A percentile compares a stretch with the other conserved stretches of the same genome.
phyloP scores from a whole-genome alignment of 2,888 invertebrate species.

The Drosophila longiperda region DNA sequence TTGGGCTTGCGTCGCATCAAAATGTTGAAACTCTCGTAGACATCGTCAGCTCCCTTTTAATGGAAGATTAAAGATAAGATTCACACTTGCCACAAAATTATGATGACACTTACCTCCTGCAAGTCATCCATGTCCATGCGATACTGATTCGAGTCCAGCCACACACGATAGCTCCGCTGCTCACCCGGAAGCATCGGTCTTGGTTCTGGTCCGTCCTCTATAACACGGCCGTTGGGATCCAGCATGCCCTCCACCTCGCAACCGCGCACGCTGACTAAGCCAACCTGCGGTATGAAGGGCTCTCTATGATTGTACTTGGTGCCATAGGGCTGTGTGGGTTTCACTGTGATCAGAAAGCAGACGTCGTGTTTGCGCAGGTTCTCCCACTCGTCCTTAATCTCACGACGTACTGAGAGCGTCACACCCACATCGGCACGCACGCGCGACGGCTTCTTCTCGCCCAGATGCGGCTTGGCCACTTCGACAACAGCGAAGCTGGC shows the following conservation, averaged over 20 bases:
- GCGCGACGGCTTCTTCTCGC: constrained; percentile 97
- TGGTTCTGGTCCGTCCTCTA: constrained; percentile 98
- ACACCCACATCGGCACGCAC: constrained; percentile 98
- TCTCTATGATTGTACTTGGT: constrained; percentile 92
- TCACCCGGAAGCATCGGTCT: constrained; percentile 95
- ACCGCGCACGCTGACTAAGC: constrained; percentile 95
- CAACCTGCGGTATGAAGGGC: constrained; percentile 96
- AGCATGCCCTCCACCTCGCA: constrained; percentile 99
- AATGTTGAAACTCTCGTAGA: constrained; percentile 97
- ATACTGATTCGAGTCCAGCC: constrained; percentile 99
- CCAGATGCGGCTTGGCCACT: constrained; percentile 95
- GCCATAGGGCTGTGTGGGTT: constrained; percentile 93
- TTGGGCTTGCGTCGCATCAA: constrained; percentile 99
- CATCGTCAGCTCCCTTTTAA: constrained; percentile 87
- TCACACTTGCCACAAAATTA: background rate
- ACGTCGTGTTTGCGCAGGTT: constrained; percentile 98
- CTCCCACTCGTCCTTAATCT: constrained; percentile 99
- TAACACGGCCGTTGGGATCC: constrained; percentile 96
- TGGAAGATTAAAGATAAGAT: background rate
- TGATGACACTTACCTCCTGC: constrained; percentile 87
- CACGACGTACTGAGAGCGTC: constrained; percentile 94
- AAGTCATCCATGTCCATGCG: constrained; percentile 94
- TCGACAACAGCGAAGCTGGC: constrained; percentile 97
- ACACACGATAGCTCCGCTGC: constrained; percentile 95
- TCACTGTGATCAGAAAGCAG: constrained; percentile 96